Evolutionary conservation across 2,888 invertebrate genomes (phyloP), one percentile per base, ranked within the genome.

Genomic region (Apamea sordens): DNA sequence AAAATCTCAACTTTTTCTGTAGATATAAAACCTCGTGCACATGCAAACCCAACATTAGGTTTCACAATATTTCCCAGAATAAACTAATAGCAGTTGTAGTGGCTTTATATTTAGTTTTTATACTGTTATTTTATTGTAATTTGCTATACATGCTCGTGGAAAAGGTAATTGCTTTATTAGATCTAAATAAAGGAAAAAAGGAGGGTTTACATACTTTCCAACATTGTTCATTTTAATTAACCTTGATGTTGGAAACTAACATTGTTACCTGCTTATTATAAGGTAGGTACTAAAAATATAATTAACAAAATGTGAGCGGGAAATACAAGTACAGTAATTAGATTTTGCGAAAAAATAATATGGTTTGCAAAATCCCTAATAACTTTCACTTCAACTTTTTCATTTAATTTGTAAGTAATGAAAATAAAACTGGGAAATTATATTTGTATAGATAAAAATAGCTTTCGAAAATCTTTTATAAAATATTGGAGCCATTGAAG

Each of bases 21-120:
- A 18, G 13, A 47, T 56, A 56, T 2, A 70, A 65, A 79, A 63
- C 18, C 53, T 63, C 13, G 32, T 79, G 41, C 56, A 69, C 85
- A 79, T 84, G 76, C 79, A 79, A 85, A 73, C 21, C 64, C 2
- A 21, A 64, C 87, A 79, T 85, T 85, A 79, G 36, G 67, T 53
- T 67, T 71, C 41, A 69, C 59, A 65, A 63, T 59, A 61, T 44
- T 83, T 79, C 80, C 63, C 18, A 56, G 67, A 84, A 85, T 68
- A 67, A 64, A 65, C 36, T 67, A 64, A 77, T 13, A 44, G 21
- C 21, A 15, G 4, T 59, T 24, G 24, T 36, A 15, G 15, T 72
- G 18, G 53, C 13, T 50, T 53, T 76, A 50, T 44, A 63, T 82
- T 73, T 41, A 28, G 75, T 83, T 82, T 72, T 28, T 72, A 28